Percentiles rank a stretch among this genome's conserved stretches.
phyloP scores from a whole-genome alignment of 64 coral and sea anemone genomes.

The Actinia tenebrosa region DNA sequence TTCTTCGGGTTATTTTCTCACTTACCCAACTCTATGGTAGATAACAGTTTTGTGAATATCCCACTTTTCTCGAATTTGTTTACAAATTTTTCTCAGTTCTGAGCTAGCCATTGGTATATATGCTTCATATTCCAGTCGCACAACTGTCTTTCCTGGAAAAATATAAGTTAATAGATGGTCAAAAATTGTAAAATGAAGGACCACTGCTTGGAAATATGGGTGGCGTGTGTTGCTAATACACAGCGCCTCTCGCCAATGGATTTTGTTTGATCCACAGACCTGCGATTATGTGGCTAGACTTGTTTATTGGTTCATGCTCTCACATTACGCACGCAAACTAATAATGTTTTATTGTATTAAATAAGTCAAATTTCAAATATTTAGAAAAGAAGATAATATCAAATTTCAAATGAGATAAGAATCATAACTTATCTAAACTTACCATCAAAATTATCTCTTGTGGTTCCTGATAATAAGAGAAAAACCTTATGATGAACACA shows the following conservation, averaged over 20 bases:
- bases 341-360: background rate
- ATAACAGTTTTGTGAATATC: conserved; percentile 89
- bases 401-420: background rate
- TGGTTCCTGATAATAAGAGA: conserved; percentile 56
- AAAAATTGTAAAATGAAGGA: background rate
- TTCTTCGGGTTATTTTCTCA: background rate
- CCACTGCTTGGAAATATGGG: background rate
- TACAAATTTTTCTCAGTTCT: conserved; percentile 95
- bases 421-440: background rate
- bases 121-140: conserved; percentile 93
- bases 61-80: conserved; percentile 91
- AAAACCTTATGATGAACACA: background rate
- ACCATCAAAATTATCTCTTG: conserved; percentile 89
- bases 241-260: no score
- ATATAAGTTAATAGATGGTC: background rate
- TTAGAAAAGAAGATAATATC: background rate
- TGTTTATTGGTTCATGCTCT: no score
- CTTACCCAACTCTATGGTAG: conserved; percentile 93
- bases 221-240: no score
- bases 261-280: no score
- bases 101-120: conserved; percentile 95
- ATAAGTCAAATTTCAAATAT: no score
- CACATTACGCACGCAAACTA: background rate
- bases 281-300: no score
- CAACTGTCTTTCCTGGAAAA: conserved; percentile 77